phyloP scores from a whole-genome alignment of 2,797 vertebrate genomes.

The Moxostoma hubbsi region DNA sequence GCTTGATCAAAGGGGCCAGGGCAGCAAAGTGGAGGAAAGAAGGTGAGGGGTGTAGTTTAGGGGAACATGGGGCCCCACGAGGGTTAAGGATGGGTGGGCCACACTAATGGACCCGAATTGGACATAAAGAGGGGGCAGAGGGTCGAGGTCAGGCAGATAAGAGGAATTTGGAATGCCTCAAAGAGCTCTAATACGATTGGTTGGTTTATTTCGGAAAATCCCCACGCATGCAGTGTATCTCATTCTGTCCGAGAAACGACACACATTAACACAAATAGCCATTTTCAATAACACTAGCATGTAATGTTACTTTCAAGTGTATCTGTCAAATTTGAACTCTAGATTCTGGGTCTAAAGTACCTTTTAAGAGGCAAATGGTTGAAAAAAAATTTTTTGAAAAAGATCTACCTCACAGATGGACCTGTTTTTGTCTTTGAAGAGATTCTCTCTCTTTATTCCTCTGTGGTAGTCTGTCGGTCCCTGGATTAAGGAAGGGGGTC shows the following conservation, averaged over 20 bases:
- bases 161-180: conserved; percentile 75
- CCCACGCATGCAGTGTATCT: not conserved
- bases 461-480: conserved; percentile 13
- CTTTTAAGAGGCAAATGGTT: too few relatives aligned
- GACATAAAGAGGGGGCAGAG: not conserved
- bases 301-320: not conserved
- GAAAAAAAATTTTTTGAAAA: too few relatives aligned
- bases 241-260: not conserved
- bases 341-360: too few relatives aligned
- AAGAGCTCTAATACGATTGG: conserved; percentile 65
- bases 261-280: not conserved
- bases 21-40: conserved; percentile 40
- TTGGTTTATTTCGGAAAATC: conserved; percentile 57
- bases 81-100: conserved; percentile 39
- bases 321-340: too few relatives aligned
- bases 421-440: conserved; percentile 4
- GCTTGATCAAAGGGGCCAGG: conserved; percentile 72
- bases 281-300: not conserved
- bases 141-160: conserved; percentile 61
- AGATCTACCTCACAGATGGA: conserved; percentile 11
- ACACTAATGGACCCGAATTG: conserved; percentile 22
- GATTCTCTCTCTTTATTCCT: conserved; percentile 25
- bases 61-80: conserved; percentile 32
- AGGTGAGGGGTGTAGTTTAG: conserved; percentile 34
- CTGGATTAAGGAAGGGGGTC: conserved; percentile 17